These are phyloP conservation scores for Myotis pilosus DNA, from an alignment of 2,797 vertebrate genomes.

Conservation along the genomic window DNA sequence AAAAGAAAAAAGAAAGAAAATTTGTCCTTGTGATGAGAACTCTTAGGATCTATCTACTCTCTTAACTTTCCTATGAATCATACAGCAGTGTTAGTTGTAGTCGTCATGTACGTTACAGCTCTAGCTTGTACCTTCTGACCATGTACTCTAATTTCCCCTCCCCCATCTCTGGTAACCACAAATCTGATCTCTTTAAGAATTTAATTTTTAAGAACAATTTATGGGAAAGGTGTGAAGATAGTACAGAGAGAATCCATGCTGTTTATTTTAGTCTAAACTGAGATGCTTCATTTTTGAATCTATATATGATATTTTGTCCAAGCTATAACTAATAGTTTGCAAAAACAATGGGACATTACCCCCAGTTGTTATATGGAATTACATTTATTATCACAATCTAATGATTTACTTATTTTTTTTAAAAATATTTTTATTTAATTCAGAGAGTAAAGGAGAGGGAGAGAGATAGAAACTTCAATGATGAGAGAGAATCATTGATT, in stretches of 20 bases:
- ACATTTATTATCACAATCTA: background rate
- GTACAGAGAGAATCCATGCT: background rate
- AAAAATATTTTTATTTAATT: no score
- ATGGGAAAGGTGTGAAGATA: background rate
- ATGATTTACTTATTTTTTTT: background rate
- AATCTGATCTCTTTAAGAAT: background rate
- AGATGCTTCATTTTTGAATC: background rate
- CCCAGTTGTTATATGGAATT: background rate
- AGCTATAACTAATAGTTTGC: background rate
- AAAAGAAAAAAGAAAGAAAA: background rate
- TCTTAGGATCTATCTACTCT: background rate
- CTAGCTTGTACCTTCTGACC: background rate
- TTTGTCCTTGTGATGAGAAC: background rate
- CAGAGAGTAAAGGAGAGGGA: no score
- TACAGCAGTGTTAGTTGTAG: background rate
- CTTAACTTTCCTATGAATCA: background rate
- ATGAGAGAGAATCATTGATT: no score
- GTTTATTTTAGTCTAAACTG: background rate
- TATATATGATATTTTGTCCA: background rate
- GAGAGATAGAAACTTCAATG: no score
- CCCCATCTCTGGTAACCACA: background rate
- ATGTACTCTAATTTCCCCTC: background rate
- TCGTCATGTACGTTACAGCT: background rate
- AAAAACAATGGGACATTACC: background rate
- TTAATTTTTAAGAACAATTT: constrained; percentile 1